A percentile compares a stretch with the other conserved stretches of the same genome.
These are phyloP conservation scores for Proales similis DNA, from an alignment of 1,140 invertebrate genomes.

Conservation along the genomic window DNA sequence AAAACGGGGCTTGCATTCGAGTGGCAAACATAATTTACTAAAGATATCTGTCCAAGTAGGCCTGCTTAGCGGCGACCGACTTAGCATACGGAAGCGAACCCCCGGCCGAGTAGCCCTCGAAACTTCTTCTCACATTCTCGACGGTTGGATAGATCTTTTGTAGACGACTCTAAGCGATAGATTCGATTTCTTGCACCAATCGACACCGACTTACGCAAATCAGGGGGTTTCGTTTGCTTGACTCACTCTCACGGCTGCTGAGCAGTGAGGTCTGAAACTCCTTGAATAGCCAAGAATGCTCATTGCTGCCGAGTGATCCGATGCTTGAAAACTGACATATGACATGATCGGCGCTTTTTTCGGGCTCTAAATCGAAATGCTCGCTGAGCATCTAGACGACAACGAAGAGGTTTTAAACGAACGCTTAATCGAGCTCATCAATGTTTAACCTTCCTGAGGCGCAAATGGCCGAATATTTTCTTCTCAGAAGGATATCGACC, in stretches of 20 bases:
- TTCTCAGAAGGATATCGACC: conserved; percentile 61
- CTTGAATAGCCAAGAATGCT: conserved; percentile 63
- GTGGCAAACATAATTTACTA: conserved; percentile 60
- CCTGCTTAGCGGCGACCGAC: conserved; percentile 71
- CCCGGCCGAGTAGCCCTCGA: conserved; percentile 73
- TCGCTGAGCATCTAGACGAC: conserved; percentile 49
- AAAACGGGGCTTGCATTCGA: background rate
- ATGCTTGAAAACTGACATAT: conserved; percentile 83
- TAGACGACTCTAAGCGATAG: background rate
- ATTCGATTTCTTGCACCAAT: background rate
- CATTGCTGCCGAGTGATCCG: conserved; percentile 67
- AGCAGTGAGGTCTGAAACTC: conserved; percentile 59
- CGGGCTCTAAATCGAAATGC: conserved; percentile 43
- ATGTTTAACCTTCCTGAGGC: conserved; percentile 60
- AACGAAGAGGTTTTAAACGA: conserved; percentile 42
- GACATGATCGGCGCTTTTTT: conserved; percentile 53
- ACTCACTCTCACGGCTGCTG: conserved; percentile 38
- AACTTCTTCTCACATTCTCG: conserved; percentile 70
- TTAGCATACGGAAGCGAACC: conserved; percentile 80
- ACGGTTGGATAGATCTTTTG: conserved; percentile 62
- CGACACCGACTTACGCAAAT: no score
- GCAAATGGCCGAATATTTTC: conserved; percentile 64
- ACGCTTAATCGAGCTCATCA: background rate
- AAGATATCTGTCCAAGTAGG: conserved; percentile 69
- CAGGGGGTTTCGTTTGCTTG: background rate